Evolutionary conservation across 2,888 invertebrate species (phyloP), one percentile per base, ranked within the genome.

Genomic region (Nipponacmea schrenckii): DNA sequence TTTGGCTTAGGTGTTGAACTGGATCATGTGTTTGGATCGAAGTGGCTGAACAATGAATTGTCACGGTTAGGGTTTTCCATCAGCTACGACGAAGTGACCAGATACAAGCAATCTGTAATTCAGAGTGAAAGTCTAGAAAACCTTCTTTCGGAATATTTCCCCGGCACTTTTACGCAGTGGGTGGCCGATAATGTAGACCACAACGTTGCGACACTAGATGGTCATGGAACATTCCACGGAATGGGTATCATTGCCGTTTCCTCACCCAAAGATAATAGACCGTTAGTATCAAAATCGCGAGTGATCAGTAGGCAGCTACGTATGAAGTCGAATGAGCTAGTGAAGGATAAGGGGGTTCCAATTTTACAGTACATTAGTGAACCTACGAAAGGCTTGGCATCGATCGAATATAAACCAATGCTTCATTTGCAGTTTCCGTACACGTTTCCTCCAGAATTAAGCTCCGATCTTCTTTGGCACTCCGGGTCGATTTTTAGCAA

Each of bases 21-120:
- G 64, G 20, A 27, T 39, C 64, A 64, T 17, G 26, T 26, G 17
- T 64, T 64, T 39, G 64, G 64, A 27, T 64, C 64, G 31, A 24
- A 64, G 24, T 64, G 64, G 64, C 26, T 64, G 24, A 64, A 20
- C 7, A 64, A 64, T 64, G 64, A 64, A 26, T 24, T 64, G 7
- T 17, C n/a, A 7, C 14, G n/a, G 15, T 17, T 64, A 17, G 39
- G 64, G 15, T 64, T 64, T 64, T 64, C 64, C 15, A 64, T 64
- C 17, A 20, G n/a, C 39, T 20, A 20, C 0, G 64, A 64, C 39
- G 64, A 64, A 39, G 64, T 64, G 15, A 64, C 8, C 26, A 17
- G 64, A 17, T 50, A 50, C 17, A 50, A 20, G 20, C 50, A 50
- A 8, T 50, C 50, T 20, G 20, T 50, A n/a, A 17, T 50, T 50